Conservation (phyloP, 2,888 invertebrate species). For the Acleris cristana region DNA sequence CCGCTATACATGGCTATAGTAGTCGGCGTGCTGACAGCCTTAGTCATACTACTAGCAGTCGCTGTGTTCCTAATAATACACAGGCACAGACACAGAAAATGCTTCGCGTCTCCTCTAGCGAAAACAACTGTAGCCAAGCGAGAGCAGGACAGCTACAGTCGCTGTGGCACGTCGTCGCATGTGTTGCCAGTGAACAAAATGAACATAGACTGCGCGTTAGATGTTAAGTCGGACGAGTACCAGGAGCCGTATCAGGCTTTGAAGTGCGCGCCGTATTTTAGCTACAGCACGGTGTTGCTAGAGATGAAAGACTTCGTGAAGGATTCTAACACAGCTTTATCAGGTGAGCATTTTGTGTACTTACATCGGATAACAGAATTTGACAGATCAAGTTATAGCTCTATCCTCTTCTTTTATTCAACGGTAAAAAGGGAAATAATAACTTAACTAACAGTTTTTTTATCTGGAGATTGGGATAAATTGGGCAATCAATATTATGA, state of each 20-base stretch:
- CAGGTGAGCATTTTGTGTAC: conserved; percentile 54
- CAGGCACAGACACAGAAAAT: conserved; percentile 88
- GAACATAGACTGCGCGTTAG: conserved; percentile 83
- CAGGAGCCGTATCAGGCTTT: conserved; percentile 91
- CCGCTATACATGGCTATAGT: conserved; percentile 90
- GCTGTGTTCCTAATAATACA: conserved; percentile 89
- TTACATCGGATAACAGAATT: no score
- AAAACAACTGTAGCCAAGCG: conserved; percentile 69
- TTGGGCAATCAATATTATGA: no score
- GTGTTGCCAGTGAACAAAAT: conserved; percentile 79
- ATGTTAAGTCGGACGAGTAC: conserved; percentile 88
- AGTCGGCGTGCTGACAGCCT: conserved; percentile 89
- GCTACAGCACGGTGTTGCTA: conserved; percentile 89
- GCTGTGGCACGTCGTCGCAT: conserved; percentile 77
- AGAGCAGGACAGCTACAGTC: conserved; percentile 82
- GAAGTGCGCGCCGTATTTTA: conserved; percentile 90
- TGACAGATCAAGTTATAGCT: no score
- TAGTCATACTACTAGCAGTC: conserved; percentile 88
- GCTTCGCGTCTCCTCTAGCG: conserved; percentile 88
- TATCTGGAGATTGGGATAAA: no score
- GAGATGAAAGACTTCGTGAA: conserved; percentile 89
- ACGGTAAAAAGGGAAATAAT: no score
- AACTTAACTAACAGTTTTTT: no score
- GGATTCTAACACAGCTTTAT: conserved; percentile 68
- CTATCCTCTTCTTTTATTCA: no score